Base-by-base conservation (phyloP, 2,888 invertebrate genomes). In the Oligia fasciuncula region DNA sequence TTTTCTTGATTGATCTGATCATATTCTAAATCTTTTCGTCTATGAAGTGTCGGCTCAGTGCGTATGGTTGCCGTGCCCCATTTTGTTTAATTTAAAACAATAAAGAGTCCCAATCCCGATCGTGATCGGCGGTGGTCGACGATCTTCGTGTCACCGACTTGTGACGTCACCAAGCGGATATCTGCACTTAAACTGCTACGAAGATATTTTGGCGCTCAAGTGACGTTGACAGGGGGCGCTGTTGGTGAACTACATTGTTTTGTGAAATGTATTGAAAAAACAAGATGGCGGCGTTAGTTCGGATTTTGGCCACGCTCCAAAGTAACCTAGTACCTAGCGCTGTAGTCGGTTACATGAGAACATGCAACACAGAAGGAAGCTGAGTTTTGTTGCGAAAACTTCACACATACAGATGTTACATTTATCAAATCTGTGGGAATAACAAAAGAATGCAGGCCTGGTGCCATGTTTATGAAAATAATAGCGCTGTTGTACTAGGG, bases 41-140 rank as follows among this genome's bases (percentile, higher is more conserved):
- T 51, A 63, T 13, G 13, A 19, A 69, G 57, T 51, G 83, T 40
- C 46, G 71, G 86, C 40, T 72, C 68, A 5, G 62, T 66, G 75
- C 43, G 65, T 62, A 75, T 75, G 85, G 86, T 77, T 69, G 84
- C 76, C 40, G 83, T 80, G 90, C 62, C 83, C 91, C 87, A 90
- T 89, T 91, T 90, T 76, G 86, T 87, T 86, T 91, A 91, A 93
- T 92, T 92, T 90, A 91, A 92, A 91, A 92, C 93, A 92, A 91
- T 91, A 88, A 91, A 87, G 83, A 65, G 62, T 73, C 77, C 67
- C 77, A 63, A 85, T 85, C 81, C 51, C 67, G 70, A 83, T 85
- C 78, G 85, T 17, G 86, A n/a, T 75, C 79, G 83, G 54, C 70
- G 80, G 80, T 85, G 79, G 82, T 85, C 79, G 77, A 73, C 85